Conservation (phyloP, 1,140 invertebrate species). For the Cheumatopsyche charites region DNA sequence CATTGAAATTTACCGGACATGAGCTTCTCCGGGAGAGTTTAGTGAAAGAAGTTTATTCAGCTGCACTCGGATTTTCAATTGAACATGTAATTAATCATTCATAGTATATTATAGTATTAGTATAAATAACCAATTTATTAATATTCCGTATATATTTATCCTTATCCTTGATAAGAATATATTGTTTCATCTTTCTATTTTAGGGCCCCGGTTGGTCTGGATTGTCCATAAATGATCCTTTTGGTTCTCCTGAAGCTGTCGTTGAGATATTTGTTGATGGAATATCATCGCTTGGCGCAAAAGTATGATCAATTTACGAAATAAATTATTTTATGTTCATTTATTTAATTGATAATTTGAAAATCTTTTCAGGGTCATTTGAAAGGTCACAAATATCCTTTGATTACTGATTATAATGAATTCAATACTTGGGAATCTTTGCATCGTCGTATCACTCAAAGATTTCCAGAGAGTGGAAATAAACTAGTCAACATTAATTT, state of each 20-base stretch:
- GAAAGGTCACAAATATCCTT: constrained; percentile 64
- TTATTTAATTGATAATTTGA: neutral
- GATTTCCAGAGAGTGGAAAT: constrained; percentile 63
- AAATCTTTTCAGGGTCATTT: constrained; percentile 50
- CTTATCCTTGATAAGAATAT: neutral
- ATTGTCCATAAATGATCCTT: constrained; percentile 73
- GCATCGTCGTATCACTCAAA: constrained; percentile 63
- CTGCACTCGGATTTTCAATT: constrained; percentile 71
- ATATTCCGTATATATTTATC: neutral
- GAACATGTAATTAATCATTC: constrained; percentile 54
- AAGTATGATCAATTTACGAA: constrained; percentile 34
- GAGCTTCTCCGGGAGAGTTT: constrained; percentile 66
- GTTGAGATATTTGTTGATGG: constrained; percentile 78
- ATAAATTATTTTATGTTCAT: too few relatives aligned
- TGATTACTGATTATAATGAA: constrained; percentile 70
- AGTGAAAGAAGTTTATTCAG: constrained; percentile 74
- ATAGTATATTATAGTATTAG: too few relatives aligned
- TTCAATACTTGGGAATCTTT: constrained; percentile 67
- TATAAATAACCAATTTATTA: constrained; percentile 24
- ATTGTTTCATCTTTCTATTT: constrained; percentile 44
- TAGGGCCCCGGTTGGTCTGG: constrained; percentile 74
- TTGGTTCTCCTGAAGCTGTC: constrained; percentile 77
- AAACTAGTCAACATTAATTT: constrained; percentile 69
- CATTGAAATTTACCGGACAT: constrained; percentile 69
- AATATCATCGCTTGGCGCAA: constrained; percentile 61